Evolutionary conservation across 2,113 vertebrate species (phyloP).

Genomic region (Myrmecobius fasciatus): DNA sequence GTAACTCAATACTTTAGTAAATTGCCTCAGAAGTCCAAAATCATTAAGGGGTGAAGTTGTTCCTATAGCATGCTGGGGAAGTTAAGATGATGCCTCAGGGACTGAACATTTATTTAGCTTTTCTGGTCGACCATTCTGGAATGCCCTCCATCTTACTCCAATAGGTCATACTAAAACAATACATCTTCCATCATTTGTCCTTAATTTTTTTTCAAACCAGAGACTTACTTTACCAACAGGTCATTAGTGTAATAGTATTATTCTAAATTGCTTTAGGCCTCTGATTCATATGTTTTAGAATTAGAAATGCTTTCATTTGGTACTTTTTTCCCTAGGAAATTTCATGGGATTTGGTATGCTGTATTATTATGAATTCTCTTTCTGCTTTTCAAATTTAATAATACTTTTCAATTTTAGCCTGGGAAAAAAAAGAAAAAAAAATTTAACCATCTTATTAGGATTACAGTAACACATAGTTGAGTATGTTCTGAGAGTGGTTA

Average conservation of each 20-base stretch:
- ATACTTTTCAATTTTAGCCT: constrained; percentile 1
- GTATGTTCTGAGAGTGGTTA: background rate
- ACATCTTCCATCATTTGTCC: background rate
- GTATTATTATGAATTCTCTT: constrained; percentile 12
- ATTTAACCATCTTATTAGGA: background rate
- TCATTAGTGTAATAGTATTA: background rate
- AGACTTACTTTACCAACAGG: background rate
- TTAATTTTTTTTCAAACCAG: background rate
- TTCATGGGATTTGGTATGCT: constrained; percentile 13
- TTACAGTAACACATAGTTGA: background rate
- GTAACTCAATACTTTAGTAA: constrained; percentile 13
- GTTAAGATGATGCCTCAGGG: background rate
- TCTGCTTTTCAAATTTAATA: constrained; percentile 25
- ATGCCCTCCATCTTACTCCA: background rate
- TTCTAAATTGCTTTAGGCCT: constrained; percentile 34
- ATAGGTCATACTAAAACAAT: background rate
- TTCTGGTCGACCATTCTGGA: constrained; percentile 10
- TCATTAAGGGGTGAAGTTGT: background rate
- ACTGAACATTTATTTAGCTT: background rate
- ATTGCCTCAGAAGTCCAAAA: background rate
- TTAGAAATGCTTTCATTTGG: background rate
- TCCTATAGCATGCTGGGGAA: background rate
- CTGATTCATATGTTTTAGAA: constrained; percentile 37
- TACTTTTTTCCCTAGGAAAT: constrained; percentile 21
- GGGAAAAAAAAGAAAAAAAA: constrained; percentile 17